Conservation (phyloP, 1,140 invertebrate genomes). For the Bombus waltoni region DNA sequence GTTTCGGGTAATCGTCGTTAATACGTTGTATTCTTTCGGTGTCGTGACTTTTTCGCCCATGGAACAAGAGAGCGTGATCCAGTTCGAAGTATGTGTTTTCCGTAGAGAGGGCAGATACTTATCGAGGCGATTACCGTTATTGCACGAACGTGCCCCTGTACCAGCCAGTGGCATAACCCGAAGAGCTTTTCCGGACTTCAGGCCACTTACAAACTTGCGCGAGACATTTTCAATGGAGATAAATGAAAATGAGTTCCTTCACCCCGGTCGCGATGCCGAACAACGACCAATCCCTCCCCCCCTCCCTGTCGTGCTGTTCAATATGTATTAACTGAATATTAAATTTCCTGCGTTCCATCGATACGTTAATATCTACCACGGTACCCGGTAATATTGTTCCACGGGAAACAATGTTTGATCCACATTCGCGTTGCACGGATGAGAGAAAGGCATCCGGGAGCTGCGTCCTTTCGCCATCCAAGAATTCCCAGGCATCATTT, state of each 20-base stretch:
- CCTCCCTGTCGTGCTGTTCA: background rate
- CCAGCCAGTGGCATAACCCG: slow-evolving; percentile 64
- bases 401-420: background rate
- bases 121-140: slow-evolving; percentile 68
- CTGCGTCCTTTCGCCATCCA: background rate
- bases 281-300: too few relatives aligned
- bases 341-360: slow-evolving; percentile 15
- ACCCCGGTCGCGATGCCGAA: background rate
- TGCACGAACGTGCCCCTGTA: slow-evolving; percentile 66
- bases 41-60: slow-evolving; percentile 53
- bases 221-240: slow-evolving; percentile 61
- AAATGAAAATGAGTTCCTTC: slow-evolving; percentile 65
- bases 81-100: slow-evolving; percentile 55
- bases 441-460: background rate
- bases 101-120: slow-evolving; percentile 60
- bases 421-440: background rate
- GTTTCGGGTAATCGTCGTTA: slow-evolving; percentile 48
- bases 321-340: slow-evolving; percentile 38
- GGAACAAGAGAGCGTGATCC: slow-evolving; percentile 47
- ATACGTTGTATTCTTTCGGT: slow-evolving; percentile 61
- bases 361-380: background rate
- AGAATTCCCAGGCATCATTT: background rate
- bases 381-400: background rate
- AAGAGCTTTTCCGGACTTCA: slow-evolving; percentile 60
- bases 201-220: slow-evolving; percentile 64